These are phyloP conservation scores for Tor tambroides DNA, from an alignment of 2,113 vertebrate species.

Conservation along the genomic window DNA sequence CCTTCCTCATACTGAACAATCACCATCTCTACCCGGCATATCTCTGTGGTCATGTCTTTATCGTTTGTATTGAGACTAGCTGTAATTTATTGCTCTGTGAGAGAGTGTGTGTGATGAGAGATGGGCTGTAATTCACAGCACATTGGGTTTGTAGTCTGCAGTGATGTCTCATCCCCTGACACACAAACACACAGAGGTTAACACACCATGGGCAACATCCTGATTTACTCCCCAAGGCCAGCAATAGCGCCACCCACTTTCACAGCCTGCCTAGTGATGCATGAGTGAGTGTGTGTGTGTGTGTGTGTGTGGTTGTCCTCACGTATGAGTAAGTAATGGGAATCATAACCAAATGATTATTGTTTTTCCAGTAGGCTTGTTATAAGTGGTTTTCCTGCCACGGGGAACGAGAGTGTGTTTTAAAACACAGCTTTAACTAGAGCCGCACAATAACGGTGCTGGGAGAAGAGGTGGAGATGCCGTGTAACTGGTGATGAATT, in stretches of 20 bases:
- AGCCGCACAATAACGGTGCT: not conserved
- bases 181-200: constrained; percentile 74
- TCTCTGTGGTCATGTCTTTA: not conserved
- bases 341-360: constrained; percentile 43
- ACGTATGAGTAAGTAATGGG: constrained; percentile 35
- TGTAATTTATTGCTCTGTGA: constrained; percentile 4
- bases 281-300: not conserved
- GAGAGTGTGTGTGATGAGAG: constrained; percentile 39
- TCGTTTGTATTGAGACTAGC: not conserved
- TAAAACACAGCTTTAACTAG: constrained; percentile 13
- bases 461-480: not conserved
- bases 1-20: not conserved
- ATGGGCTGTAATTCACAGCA: constrained; percentile 65
- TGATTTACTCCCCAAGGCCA: constrained; percentile 68
- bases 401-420: constrained; percentile 4
- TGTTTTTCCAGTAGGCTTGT: constrained; percentile 35
- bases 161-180: constrained; percentile 70
- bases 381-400: constrained; percentile 28
- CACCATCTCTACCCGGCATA: not conserved
- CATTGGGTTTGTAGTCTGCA: constrained; percentile 59
- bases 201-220: constrained; percentile 67
- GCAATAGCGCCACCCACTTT: constrained; percentile 53
- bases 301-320: not conserved
- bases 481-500: constrained; percentile 23
- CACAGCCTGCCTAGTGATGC: constrained; percentile 37